Evolutionary conservation across 2,888 invertebrate species (phyloP).

Genomic region (Xylocampa areola): DNA sequence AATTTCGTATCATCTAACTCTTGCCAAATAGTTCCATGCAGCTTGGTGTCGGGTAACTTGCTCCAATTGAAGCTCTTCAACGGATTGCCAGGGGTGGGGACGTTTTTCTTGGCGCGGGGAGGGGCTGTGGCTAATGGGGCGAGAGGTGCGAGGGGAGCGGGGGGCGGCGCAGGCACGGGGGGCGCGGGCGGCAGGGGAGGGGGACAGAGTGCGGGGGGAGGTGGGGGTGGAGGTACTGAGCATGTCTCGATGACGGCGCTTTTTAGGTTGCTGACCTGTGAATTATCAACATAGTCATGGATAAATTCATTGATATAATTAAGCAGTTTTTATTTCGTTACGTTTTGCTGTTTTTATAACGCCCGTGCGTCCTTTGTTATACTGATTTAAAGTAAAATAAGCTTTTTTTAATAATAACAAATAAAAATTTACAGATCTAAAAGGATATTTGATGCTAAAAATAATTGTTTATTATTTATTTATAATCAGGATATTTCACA

Average conservation of each 20-base stretch:
- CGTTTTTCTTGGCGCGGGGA: conserved; percentile 94
- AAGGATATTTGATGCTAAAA: no score
- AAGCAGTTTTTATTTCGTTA: no score
- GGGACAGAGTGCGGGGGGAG: conserved; percentile 86
- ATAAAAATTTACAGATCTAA: no score
- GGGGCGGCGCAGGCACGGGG: conserved; percentile 90
- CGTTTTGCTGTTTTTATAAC: no score
- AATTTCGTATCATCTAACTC: conserved; percentile 97
- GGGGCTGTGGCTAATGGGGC: conserved; percentile 88
- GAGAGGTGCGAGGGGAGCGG: conserved; percentile 89
- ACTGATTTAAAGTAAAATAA: no score
- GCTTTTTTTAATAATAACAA: no score
- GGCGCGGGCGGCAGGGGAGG: conserved; percentile 86
- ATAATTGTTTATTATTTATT: no score
- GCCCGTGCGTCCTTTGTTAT: no score
- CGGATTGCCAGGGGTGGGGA: conserved; percentile 97
- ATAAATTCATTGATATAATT: no score
- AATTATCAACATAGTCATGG: no score
- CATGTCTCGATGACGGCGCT: conserved; percentile 83
- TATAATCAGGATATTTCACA: conserved; percentile 38
- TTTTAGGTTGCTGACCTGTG: conserved; percentile 87
- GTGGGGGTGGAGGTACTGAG: conserved; percentile 70
- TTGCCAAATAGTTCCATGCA: conserved; percentile 98
- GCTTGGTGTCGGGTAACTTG: conserved; percentile 96
- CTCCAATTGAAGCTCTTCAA: conserved; percentile 99